phyloP scores from a whole-genome alignment of 64 coral and sea anemone genomes.

The Pocillopora verrucosa region DNA sequence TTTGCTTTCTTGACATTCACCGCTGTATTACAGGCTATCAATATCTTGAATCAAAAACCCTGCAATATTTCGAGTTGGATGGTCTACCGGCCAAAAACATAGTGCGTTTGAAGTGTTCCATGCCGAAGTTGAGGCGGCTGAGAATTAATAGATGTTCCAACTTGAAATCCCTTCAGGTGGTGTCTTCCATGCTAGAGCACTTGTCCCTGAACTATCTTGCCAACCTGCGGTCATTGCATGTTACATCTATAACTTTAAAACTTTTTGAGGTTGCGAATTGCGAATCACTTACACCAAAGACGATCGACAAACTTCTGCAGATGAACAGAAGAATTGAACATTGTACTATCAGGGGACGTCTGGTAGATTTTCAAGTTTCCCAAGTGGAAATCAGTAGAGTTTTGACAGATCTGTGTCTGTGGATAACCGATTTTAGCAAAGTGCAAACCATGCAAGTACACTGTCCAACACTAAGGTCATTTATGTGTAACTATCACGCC shows the following conservation, averaged over 20 bases:
- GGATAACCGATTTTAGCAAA: constrained; percentile 14
- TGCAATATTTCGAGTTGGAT: constrained; percentile 16
- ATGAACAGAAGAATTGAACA: constrained; percentile 4
- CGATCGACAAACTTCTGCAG: not conserved
- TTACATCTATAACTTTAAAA: not conserved
- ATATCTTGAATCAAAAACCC: constrained; percentile 33
- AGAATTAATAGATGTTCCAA: not conserved
- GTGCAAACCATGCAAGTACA: not conserved
- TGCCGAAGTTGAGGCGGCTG: constrained; percentile 11
- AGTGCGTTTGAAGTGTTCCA: constrained; percentile 13
- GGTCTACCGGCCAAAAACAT: constrained; percentile 27
- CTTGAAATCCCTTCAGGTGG: constrained; percentile 14
- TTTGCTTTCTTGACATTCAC: not conserved
- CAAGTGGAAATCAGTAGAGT: not conserved
- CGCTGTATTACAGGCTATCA: constrained; percentile 27
- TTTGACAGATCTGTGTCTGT: constrained; percentile 21
- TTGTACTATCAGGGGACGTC: constrained; percentile 14
- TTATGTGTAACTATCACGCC: constrained; percentile 3
- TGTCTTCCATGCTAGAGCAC: not conserved
- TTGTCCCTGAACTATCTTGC: not conserved
- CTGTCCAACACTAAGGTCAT: constrained; percentile 27
- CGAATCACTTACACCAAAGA: constrained; percentile 14
- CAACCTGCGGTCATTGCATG: constrained; percentile 4
- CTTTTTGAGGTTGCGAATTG: constrained; percentile 12
- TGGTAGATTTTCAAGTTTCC: not conserved